A percentile compares a stretch with the other conserved stretches of the same genome.
phyloP scores from a whole-genome alignment of 2,113 vertebrate genomes.

The Spea bombifrons region DNA sequence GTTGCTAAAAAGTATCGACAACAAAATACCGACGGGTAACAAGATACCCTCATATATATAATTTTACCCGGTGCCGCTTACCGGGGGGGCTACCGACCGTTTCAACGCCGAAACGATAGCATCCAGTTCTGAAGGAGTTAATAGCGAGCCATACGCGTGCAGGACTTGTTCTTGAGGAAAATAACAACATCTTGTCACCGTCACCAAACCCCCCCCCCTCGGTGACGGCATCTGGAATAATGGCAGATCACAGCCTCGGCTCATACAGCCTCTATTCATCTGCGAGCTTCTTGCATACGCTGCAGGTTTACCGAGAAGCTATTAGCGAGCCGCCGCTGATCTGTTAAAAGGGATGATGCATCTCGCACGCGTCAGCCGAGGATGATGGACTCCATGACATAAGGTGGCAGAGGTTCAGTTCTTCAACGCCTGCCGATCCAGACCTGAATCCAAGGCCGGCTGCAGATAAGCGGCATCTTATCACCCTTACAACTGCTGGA shows the following conservation, averaged over 20 bases:
- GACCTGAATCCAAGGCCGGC: neutral
- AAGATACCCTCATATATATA: no score
- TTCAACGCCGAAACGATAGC: neutral
- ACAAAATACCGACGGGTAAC: no score
- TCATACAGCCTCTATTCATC: conserved; percentile 8
- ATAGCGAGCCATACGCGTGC: neutral
- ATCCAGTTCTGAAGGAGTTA: neutral
- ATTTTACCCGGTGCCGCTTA: neutral
- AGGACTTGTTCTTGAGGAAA: neutral
- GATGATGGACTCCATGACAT: neutral
- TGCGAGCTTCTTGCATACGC: neutral
- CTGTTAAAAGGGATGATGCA: neutral
- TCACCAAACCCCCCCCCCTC: neutral
- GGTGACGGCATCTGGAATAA: conserved; percentile 9
- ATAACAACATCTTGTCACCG: neutral
- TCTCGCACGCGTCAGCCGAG: neutral
- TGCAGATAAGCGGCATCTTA: neutral
- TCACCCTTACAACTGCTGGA: neutral
- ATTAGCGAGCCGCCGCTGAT: conserved; percentile 6
- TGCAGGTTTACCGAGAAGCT: neutral
- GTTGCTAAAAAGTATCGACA: no score
- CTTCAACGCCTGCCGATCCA: neutral
- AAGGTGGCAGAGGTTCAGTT: neutral
- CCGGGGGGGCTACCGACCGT: neutral
- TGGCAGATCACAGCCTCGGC: neutral